A percentile compares a stretch with the other conserved stretches of the same genome.
Evolutionary conservation across 2,113 vertebrate species (phyloP).

Genomic region (Thinocorus orbignyianus): DNA sequence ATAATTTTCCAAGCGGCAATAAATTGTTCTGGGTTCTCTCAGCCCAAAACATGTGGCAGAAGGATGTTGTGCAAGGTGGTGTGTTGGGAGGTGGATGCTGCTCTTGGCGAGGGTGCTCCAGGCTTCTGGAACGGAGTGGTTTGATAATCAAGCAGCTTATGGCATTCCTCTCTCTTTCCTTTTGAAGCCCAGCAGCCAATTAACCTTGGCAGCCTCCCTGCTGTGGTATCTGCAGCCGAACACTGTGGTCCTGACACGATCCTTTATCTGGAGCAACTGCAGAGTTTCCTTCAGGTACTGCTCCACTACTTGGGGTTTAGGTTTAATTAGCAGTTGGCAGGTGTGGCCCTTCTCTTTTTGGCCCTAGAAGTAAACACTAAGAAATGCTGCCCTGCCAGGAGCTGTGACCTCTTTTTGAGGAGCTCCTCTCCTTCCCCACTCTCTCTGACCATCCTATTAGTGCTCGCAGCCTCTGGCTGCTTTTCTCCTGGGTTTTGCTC

Average conservation of each 20-base stretch:
- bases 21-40: too few relatives aligned
- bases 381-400: background rate
- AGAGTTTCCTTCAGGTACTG: background rate
- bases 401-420: background rate
- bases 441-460: background rate
- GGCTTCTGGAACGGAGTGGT: background rate
- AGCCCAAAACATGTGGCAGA: too few relatives aligned
- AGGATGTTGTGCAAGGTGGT: accelerated
- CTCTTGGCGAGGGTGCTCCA: background rate
- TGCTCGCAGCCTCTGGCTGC: background rate
- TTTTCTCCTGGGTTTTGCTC: background rate
- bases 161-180: background rate
- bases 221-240: background rate
- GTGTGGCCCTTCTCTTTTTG: background rate
- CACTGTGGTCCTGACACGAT: background rate
- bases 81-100: background rate
- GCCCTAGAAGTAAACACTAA: background rate
- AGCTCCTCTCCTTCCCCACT: background rate
- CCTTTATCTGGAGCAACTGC: background rate
- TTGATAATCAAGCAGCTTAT: background rate
- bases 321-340: background rate
- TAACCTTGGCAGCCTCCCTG: background rate
- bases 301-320: background rate
- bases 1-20: too few relatives aligned
- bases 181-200: background rate